Evolutionary conservation across 92 coral and sea anemone species (phyloP), one percentile per base, ranked within the genome.

Genomic region (Zoanthus sansibaricus): DNA sequence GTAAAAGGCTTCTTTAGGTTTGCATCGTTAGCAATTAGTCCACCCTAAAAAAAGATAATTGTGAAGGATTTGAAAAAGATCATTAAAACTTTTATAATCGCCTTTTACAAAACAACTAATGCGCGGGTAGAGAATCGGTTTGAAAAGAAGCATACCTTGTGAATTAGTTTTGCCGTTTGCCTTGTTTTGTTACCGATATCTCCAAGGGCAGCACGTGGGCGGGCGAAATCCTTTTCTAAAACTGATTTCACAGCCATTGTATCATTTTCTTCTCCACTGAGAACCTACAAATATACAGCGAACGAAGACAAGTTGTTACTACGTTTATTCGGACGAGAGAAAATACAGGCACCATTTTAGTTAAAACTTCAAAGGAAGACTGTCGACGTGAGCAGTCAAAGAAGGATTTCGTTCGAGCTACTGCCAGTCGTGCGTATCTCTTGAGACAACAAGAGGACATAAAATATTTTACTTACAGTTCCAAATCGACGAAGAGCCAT

Each of bases 401-500:
- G 7, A 49, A 49, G 12, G 55, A 49, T 1, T 49, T 37, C 42
- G 42, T 1, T 1, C 55, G 55, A 49, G 1, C 0, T 7, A 5
- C 55, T 11, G 55, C 55, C 55, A 49, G 9, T 49, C 55, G 7
- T 49, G 55, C 69, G 2, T 17, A 20, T 12, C 25, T 58, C 20
- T 25, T 25, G 25, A 25, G 14, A 62, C 6, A 20, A 62, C 6
- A 7, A n/a, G n/a, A 62, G n/a, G 17, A 62, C 51, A 45, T 9
- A 71, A 46, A 71, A 16, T 0, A 32, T 12, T 17, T 6, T 31
- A 95, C 98, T 87, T 78, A 97, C 99, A 66, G 92, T 90, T 88
- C 96, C 98, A 77, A 93, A 86, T 80, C 98, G 92, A 87, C 98
- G 92, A 49, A 93, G 91, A 71, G 99, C 98, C 98, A 95, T 95